Conservation (phyloP, 92 coral and sea anemone genomes). For the Heliopora coerulea region DNA sequence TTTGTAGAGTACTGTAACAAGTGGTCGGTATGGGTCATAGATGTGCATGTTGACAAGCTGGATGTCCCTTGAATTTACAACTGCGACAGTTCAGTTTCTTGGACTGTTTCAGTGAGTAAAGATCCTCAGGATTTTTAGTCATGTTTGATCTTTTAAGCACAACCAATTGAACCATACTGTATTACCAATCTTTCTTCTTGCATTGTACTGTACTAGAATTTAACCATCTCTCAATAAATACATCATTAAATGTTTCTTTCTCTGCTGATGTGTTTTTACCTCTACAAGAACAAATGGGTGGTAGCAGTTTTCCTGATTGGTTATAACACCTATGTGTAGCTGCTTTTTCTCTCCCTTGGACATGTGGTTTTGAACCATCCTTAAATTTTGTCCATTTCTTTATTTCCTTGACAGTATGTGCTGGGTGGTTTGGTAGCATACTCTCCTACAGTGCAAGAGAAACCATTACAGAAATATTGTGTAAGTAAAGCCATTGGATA, state of each 20-base stretch:
- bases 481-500: no score
- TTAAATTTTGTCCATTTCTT: slow-evolving; percentile 40
- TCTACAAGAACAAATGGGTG: slow-evolving; percentile 21
- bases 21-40: no score
- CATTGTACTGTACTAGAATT: neutral
- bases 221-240: slow-evolving; percentile 11
- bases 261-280: neutral
- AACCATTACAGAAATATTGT: no score
- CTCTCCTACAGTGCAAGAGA: no score
- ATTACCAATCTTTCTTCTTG: neutral
- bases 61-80: no score
- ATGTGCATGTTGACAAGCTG: no score
- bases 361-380: neutral
- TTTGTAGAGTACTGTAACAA: no score
- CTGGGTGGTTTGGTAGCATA: slow-evolving; percentile 72
- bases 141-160: no score
- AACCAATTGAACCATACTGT: no score
- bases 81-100: no score
- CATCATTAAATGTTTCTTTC: neutral
- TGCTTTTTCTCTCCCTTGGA: slow-evolving; percentile 1
- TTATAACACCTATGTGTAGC: neutral
- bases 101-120: no score
- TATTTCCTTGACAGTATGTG: slow-evolving; percentile 53
- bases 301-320: slow-evolving; percentile 8
- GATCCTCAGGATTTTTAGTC: no score